Evolutionary conservation across 2,797 vertebrate species (phyloP), one percentile per base, ranked within the genome.

Genomic region (Apogon hyalosoma): DNA sequence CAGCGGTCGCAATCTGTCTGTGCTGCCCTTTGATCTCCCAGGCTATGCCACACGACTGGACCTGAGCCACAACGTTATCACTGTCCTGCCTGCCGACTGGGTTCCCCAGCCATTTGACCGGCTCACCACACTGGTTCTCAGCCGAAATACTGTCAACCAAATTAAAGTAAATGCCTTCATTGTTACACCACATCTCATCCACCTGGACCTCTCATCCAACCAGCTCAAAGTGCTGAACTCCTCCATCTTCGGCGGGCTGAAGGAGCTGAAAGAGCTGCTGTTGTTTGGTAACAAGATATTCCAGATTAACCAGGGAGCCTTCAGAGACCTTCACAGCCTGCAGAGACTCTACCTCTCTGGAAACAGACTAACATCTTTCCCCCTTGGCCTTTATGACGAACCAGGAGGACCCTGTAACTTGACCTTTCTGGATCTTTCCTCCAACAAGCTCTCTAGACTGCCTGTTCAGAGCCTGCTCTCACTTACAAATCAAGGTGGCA

Each of bases 151-250:
- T 54, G 94, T 97, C 63, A 91, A 66, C 60, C 88, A 75, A 63
- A 93, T 97, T 33, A 89, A 91, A 19, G 28, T 63, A 3, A 92
- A 94, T n/a, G 90, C 94, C 73, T 98, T 98, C 82, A 79, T 90
- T 46, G 67, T 83, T 4, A 91, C 81, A 1, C 94, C 94, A 0
- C 93, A 92, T 71, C 75, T 98, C 38, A 94, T 90, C 66, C 94
- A 94, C 70, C 90, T 98, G 12, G 96, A 98, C 81, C 91, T 98
- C 31, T 98, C 96, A 0, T 97, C 94, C 77, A 98, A 97, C 88
- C 87, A 63, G 56, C 85, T 98, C 69, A 92, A 87, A 60, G 85
- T 73, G 0, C 80, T 98, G 71, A 88, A 91, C 47, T 88, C 91
- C 6, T 94, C 94, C 0, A 77, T 94, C 38, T 97, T 98, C 71